A percentile compares a stretch with the other conserved stretches of the same genome.
Conservation (phyloP, 2,888 invertebrate genomes). For the Limnephilus auricula region DNA sequence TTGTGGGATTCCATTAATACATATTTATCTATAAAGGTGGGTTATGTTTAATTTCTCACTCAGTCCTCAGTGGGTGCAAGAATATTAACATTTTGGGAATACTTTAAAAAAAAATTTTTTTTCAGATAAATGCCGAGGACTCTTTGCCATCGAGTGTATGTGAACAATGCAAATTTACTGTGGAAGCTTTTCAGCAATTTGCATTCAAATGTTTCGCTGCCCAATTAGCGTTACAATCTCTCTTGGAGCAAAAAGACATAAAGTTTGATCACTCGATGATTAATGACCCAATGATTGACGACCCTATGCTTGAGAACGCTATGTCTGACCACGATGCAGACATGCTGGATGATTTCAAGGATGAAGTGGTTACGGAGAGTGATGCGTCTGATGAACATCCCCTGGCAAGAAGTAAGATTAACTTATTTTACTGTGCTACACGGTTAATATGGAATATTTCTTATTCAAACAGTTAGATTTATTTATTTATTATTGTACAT, state of each 20-base stretch:
- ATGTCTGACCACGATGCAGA: not conserved
- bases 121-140: constrained; percentile 33
- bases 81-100: not conserved
- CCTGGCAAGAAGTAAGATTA: not conserved
- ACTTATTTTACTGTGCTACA: too few species aligned
- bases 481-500: too few species aligned
- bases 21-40: not conserved
- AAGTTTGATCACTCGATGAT: not conserved
- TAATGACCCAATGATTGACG: not conserved
- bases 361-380: constrained; percentile 22
- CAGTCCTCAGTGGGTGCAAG: not conserved
- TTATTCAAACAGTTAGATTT: too few species aligned
- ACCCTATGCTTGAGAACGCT: not conserved
- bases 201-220: constrained; percentile 6
- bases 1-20: not conserved
- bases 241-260: constrained; percentile 18
- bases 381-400: constrained; percentile 10
- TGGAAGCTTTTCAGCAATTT: constrained; percentile 18
- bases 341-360: not conserved
- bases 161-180: not conserved
- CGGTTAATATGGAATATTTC: too few species aligned
- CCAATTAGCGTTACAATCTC: constrained; percentile 17
- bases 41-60: not conserved
- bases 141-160: constrained; percentile 21
- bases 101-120: not conserved